Evolutionary conservation across 2,888 invertebrate species (phyloP).

Genomic region (Endotricha flammealis): DNA sequence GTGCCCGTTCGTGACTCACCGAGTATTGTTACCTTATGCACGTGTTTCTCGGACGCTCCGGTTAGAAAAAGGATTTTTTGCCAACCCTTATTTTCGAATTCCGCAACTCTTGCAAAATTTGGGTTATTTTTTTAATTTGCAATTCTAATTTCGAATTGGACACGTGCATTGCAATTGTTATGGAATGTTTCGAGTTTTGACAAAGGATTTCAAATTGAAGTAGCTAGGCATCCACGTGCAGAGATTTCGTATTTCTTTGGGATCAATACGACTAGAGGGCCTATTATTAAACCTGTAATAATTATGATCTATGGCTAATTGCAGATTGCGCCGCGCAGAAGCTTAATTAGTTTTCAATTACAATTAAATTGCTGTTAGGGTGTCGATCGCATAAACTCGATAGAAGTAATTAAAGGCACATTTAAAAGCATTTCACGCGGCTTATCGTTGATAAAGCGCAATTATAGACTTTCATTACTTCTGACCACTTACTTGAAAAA

Average conservation of each 20-base stretch:
- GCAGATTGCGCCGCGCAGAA: slow-evolving; percentile 35
- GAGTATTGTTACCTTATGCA: slow-evolving; percentile 63
- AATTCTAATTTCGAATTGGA: slow-evolving; percentile 39
- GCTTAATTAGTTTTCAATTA: slow-evolving; percentile 54
- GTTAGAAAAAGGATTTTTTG: slow-evolving; percentile 76
- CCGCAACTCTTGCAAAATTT: slow-evolving; percentile 77
- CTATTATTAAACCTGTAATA: slow-evolving; percentile 29
- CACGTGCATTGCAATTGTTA: slow-evolving; percentile 43
- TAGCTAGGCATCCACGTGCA: slow-evolving; percentile 31
- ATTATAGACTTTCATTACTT: slow-evolving; percentile 20
- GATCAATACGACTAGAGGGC: slow-evolving; percentile 28
- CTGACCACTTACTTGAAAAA: slow-evolving; percentile 6
- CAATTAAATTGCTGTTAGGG: slow-evolving; percentile 47
- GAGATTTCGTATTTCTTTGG: slow-evolving; percentile 25
- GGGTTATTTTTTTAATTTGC: slow-evolving; percentile 57
- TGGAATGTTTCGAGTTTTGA: slow-evolving; percentile 32
- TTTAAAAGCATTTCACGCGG: slow-evolving; percentile 34
- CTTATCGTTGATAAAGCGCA: slow-evolving; percentile 29
- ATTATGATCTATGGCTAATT: slow-evolving; percentile 48
- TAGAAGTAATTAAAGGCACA: slow-evolving; percentile 44
- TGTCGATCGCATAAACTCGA: slow-evolving; percentile 32
- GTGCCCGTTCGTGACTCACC: slow-evolving; percentile 66
- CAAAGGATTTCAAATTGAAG: slow-evolving; percentile 19
- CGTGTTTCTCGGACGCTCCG: slow-evolving; percentile 71
- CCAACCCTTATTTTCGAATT: slow-evolving; percentile 73